These are phyloP conservation scores for Calonectris borealis DNA, from an alignment of 2,113 vertebrate species.

Conservation along the genomic window DNA sequence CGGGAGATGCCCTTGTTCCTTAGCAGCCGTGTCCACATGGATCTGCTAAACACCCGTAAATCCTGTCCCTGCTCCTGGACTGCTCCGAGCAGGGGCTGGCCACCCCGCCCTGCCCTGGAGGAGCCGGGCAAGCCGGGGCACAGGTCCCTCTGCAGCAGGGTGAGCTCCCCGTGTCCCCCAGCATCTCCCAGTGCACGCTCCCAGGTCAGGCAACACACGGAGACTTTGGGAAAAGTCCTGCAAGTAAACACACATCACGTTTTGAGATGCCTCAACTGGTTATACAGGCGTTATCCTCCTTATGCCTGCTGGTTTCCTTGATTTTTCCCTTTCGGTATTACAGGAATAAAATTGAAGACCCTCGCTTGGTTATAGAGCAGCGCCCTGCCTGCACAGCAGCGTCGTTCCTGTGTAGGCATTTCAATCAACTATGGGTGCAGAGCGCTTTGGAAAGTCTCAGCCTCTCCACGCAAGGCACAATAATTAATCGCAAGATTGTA, in stretches of 20 bases:
- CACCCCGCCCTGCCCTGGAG: neutral
- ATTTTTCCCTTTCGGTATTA: neutral
- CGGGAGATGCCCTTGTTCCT: neutral
- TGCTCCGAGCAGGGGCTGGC: neutral
- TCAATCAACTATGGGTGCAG: neutral
- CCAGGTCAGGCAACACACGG: neutral
- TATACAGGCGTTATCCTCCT: accelerated
- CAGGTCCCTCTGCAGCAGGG: accelerated
- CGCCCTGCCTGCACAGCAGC: neutral
- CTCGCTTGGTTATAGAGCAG: neutral
- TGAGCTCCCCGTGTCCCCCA: neutral
- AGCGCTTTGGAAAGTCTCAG: neutral
- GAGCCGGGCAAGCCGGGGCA: neutral
- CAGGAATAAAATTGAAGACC: neutral
- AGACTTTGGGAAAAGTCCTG: neutral
- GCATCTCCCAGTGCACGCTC: neutral
- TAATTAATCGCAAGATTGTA: neutral
- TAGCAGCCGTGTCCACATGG: neutral
- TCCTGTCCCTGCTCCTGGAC: neutral
- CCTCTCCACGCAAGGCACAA: neutral
- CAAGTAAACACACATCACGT: neutral
- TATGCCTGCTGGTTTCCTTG: neutral
- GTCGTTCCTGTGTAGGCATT: accelerated
- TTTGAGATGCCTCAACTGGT: neutral
- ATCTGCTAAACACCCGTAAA: neutral